Evolutionary conservation across 2,113 vertebrate species (phyloP).

Genomic region (Syrrhaptes paradoxus): DNA sequence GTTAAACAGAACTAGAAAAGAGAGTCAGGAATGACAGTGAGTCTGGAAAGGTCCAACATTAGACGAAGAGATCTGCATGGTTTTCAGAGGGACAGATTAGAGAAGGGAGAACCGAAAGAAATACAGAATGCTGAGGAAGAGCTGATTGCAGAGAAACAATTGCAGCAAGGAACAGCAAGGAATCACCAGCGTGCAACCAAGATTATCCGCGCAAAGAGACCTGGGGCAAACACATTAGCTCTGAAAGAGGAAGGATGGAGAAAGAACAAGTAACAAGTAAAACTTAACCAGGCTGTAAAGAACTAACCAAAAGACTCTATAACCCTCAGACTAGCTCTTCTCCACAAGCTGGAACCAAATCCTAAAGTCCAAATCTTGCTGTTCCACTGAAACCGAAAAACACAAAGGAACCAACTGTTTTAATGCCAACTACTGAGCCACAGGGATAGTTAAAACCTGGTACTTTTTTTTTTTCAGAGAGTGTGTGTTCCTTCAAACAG

Average conservation of each 20-base stretch:
- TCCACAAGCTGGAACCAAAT: not conserved
- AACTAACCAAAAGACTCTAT: not conserved
- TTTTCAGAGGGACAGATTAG: not conserved
- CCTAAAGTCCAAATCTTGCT: not conserved
- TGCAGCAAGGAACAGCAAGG: not conserved
- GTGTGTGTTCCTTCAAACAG: not conserved
- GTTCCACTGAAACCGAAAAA: not conserved
- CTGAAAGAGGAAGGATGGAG: not conserved
- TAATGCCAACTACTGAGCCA: not conserved
- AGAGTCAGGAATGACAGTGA: not conserved
- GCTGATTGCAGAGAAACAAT: not conserved
- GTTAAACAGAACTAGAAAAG: not conserved
- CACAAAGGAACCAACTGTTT: not conserved
- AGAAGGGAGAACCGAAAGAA: not conserved
- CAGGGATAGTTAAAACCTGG: not conserved
- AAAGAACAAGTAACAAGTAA: not conserved
- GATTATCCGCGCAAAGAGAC: not conserved
- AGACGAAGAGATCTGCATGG: not conserved
- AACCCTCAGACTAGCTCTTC: not conserved
- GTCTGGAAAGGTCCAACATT: not conserved
- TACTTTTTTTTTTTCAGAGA: not conserved
- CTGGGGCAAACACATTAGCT: not conserved
- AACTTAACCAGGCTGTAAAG: not conserved
- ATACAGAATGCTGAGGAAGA: not conserved
- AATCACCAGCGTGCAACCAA: not conserved